Conservation (phyloP, 2,113 vertebrate genomes). For the Oophaga pumilio region DNA sequence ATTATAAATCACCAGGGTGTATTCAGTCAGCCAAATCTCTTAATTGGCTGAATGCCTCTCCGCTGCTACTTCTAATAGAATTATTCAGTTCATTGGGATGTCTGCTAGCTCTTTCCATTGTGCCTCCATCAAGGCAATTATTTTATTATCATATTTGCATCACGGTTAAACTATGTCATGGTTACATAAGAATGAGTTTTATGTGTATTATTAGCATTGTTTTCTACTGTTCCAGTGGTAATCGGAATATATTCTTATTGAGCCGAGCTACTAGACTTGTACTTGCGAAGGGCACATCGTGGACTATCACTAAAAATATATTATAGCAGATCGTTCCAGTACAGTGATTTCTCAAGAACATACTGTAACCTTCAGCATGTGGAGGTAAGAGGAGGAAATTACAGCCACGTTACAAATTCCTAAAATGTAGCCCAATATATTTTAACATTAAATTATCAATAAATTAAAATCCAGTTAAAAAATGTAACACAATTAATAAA, state of each 20-base stretch:
- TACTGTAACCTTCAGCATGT: constrained; percentile 31
- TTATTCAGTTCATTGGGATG: constrained; percentile 48
- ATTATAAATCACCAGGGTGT: constrained; percentile 53
- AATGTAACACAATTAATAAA: not conserved
- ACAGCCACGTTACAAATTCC: not conserved
- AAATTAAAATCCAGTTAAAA: not conserved
- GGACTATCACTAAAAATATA: constrained; percentile 8
- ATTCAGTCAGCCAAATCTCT: constrained; percentile 32
- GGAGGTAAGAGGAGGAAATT: constrained; percentile 11
- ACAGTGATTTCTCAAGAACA: constrained; percentile 25
- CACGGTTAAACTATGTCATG: constrained; percentile 1
- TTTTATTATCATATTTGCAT: constrained; percentile 23
- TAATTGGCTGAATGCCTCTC: constrained; percentile 48
- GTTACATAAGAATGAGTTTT: not conserved
- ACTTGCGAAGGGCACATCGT: not conserved
- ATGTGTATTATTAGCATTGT: constrained; percentile 27
- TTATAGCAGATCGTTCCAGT: not conserved
- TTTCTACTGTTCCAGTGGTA: not conserved
- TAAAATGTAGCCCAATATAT: not conserved
- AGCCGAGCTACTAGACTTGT: not conserved
- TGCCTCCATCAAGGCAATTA: constrained; percentile 32
- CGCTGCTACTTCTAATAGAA: constrained; percentile 40
- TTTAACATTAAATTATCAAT: not conserved
- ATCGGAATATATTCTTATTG: constrained; percentile 35
- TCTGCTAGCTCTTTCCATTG: constrained; percentile 12